These are phyloP conservation scores for Tethya wilhelma DNA, from an alignment of 37 sponge, comb jelly and placozoan species.

Conservation along the genomic window DNA sequence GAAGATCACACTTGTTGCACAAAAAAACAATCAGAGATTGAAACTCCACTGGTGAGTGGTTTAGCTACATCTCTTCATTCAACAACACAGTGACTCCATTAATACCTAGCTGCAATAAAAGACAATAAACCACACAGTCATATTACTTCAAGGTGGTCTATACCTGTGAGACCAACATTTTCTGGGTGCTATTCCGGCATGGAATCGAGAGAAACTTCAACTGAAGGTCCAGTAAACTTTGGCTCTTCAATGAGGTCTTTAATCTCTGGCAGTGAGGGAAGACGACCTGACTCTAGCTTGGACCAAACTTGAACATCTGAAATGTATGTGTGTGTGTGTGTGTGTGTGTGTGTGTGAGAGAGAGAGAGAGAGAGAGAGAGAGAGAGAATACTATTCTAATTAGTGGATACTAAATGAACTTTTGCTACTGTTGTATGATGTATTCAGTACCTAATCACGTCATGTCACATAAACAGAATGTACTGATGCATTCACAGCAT, in stretches of 20 bases:
- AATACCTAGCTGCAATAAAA: not conserved
- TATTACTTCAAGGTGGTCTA: too few relatives aligned
- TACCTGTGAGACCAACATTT: too few relatives aligned
- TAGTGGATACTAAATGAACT: not conserved
- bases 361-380: too few relatives aligned
- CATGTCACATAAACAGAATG: not conserved
- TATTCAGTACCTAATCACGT: not conserved
- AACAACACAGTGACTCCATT: too few relatives aligned
- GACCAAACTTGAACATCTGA: conserved; percentile 81
- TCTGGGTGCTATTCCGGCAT: conserved; percentile 2
- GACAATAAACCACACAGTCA: too few relatives aligned
- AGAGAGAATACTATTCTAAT: too few relatives aligned
- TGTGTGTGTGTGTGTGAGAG: too few relatives aligned
- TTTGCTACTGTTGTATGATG: not conserved
- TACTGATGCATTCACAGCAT: not conserved
- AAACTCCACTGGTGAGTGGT: conserved; percentile 16
- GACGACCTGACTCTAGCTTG: conserved; percentile 79
- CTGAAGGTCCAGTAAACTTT: too few relatives aligned
- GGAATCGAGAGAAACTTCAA: not conserved
- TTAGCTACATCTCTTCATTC: conserved; percentile 17
- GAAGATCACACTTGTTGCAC: not conserved
- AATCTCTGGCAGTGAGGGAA: conserved; percentile 77
- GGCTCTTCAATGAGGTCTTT: conserved; percentile 32
- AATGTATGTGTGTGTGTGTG: too few relatives aligned
- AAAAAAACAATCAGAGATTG: conserved; percentile 5